phyloP scores from a whole-genome alignment of 2,888 invertebrate species.

The Lamellibrachia columna region DNA sequence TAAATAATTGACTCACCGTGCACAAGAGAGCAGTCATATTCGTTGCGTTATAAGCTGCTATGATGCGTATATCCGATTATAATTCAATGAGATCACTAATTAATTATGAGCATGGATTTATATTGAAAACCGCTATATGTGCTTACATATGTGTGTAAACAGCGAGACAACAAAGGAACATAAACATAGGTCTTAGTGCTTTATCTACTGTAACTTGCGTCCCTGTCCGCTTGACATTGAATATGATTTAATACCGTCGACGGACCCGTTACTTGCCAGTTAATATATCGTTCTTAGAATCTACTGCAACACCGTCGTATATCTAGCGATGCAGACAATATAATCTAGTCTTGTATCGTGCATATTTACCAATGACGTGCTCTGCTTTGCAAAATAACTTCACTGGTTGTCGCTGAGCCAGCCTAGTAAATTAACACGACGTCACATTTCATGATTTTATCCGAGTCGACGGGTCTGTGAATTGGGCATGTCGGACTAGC shows the following conservation, averaged over 20 bases:
- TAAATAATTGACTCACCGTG: no score
- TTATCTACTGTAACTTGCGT: not conserved
- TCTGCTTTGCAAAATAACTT: not conserved
- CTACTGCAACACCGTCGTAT: not conserved
- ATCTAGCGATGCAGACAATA: not conserved
- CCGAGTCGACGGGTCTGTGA: not conserved
- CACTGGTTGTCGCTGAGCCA: not conserved
- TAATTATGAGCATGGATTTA: no score
- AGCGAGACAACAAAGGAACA: no score
- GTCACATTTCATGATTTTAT: not conserved
- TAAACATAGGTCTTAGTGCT: no score
- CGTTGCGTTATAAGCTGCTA: no score
- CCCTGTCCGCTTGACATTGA: not conserved
- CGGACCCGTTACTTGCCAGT: not conserved
- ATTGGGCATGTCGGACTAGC: constrained; percentile 8
- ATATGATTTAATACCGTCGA: not conserved
- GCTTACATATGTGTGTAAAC: no score
- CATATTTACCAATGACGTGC: not conserved
- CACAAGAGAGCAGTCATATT: no score
- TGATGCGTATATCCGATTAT: no score
- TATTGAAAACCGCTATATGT: no score
- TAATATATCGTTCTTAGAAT: not conserved
- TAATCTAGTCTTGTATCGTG: not conserved
- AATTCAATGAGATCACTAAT: no score
- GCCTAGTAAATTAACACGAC: not conserved